phyloP scores from a whole-genome alignment of 2,888 invertebrate species.

The Epistrophe grossulariae region DNA sequence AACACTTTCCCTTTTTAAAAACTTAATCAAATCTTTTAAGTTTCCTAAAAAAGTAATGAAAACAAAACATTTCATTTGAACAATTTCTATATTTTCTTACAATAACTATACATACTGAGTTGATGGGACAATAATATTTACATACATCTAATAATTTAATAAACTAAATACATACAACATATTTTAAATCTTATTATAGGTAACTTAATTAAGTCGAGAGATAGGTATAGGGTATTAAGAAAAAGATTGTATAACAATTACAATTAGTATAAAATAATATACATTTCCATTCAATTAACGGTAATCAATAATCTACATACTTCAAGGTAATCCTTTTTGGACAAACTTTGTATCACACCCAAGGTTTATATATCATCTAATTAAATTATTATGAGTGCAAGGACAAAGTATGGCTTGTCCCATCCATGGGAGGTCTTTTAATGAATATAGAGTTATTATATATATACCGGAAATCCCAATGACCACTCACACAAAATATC shows the following conservation, averaged over 20 bases:
- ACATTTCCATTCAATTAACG: constrained; percentile 48
- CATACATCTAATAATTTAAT: constrained; percentile 62
- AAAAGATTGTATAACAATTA: constrained; percentile 73
- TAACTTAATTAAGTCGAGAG: constrained; percentile 60
- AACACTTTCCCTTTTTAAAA: too few relatives aligned
- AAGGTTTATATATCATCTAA: constrained; percentile 68
- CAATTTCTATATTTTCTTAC: constrained; percentile 57
- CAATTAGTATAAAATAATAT: constrained; percentile 60
- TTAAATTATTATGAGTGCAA: constrained; percentile 67
- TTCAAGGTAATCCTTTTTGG: constrained; percentile 58
- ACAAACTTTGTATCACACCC: constrained; percentile 73
- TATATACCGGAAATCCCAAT: constrained; percentile 56
- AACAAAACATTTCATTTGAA: constrained; percentile 43
- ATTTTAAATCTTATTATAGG: constrained; percentile 32
- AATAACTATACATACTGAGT: constrained; percentile 28
- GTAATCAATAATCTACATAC: constrained; percentile 31
- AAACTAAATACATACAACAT: constrained; percentile 52
- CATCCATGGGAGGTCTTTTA: constrained; percentile 47
- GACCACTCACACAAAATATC: constrained; percentile 53
- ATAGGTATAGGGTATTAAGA: constrained; percentile 40
- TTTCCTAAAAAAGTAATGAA: not conserved
- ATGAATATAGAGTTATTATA: constrained; percentile 31
- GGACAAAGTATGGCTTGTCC: constrained; percentile 27
- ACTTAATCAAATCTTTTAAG: too few relatives aligned
- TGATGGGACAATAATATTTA: constrained; percentile 54